Base-by-base conservation (phyloP, 2,797 vertebrate species). In the Lithobates sylvaticus region DNA sequence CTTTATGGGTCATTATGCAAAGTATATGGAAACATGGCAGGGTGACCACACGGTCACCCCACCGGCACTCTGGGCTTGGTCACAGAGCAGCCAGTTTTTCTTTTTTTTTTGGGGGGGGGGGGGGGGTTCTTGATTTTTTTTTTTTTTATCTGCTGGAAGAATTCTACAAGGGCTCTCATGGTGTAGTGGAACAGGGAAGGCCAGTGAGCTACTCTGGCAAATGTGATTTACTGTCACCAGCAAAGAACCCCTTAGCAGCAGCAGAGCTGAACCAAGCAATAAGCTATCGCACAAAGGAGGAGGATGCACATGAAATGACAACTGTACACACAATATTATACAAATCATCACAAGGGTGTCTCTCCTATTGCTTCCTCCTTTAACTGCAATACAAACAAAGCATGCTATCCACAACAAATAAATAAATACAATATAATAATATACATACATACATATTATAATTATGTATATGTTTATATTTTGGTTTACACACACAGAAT, bases 181-280 rank as follows among this genome's bases (percentile, higher is more conserved):
- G 18, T 64, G 27, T 12, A 75, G 16, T 32, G 27, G 72, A 27
- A 65, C 36, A 65, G 13, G 36, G 29, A 71, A 79, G 83, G 69
- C 69, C 76, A 74, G 61, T 64, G 44, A 83, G 81, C 81, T 32
- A 5, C 26, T 6, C 78, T 81, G 79, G 47, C 47, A 42, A 78
- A 72, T 58, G 44, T 84, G 74, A 70, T 78, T 84, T 71, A 84
- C 67, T 71, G 67, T 84, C 67, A 82, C 32, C 18, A 71, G 21
- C 74, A 10, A 65, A 76, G 71, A 15, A 84, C 13, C 73, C 39
- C 64, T 44, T 47, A 78, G 15, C 78, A 84, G 54, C 54, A 61
- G 64, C 83, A 42, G 36, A 69, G 76, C 83, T 72, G 36, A 47
- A 64, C 34, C 50, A 61, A 36, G 68, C 50, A 70, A 42, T 47